phyloP scores from a whole-genome alignment of 2,888 invertebrate species.

The Mamestra brassicae region DNA sequence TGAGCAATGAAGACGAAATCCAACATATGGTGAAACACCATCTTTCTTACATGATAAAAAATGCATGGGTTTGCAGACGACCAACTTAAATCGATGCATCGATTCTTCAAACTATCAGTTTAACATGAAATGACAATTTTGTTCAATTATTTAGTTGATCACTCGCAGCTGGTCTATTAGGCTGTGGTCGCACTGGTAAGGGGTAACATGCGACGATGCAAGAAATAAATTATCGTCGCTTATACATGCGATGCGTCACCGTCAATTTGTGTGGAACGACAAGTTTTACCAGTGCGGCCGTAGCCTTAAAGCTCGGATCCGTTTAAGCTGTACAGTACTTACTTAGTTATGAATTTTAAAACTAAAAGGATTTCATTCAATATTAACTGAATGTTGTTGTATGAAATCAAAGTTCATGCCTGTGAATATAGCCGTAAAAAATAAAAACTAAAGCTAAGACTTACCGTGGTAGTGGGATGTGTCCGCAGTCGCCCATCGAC shows the following conservation, averaged over 20 bases:
- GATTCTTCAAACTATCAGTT: neutral
- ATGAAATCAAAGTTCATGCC: neutral
- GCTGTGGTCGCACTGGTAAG: neutral
- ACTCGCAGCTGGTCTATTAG: conserved; percentile 1
- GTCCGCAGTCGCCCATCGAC: conserved; percentile 65
- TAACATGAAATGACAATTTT: neutral
- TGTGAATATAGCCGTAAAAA: neutral
- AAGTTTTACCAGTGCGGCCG: neutral
- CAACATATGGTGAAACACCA: neutral
- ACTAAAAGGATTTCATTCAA: neutral
- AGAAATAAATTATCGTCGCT: neutral
- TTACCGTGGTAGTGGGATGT: conserved; percentile 72
- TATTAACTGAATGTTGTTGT: neutral
- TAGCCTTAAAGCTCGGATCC: neutral
- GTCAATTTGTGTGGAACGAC: neutral
- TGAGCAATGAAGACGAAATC: neutral
- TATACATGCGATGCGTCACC: neutral
- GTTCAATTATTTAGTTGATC: conserved; percentile 25
- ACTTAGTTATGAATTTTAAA: conserved; percentile 4
- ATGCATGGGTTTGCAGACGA: neutral
- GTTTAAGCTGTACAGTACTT: neutral
- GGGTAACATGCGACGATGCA: too few species aligned
- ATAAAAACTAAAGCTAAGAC: conserved; percentile 63
- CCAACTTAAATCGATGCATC: neutral
- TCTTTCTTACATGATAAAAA: neutral